phyloP scores from a whole-genome alignment of 2,797 vertebrate species.

The Chelonia mydas region DNA sequence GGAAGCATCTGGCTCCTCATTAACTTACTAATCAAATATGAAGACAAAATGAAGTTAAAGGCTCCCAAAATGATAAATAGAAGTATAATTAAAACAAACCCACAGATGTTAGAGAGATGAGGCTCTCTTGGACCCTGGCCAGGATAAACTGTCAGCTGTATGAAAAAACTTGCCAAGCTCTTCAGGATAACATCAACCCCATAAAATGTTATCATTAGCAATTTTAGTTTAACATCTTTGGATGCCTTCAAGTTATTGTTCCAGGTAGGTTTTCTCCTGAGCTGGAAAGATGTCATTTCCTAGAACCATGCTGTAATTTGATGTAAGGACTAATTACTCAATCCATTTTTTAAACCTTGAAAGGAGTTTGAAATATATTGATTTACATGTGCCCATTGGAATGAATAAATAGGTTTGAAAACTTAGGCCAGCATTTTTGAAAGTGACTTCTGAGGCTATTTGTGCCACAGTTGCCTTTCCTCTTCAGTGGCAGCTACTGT shows the following conservation, averaged over 20 bases:
- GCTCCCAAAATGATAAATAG: not conserved
- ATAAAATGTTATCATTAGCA: constrained; percentile 19
- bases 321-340: constrained; percentile 5
- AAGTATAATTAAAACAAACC: constrained; percentile 32
- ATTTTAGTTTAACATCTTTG: constrained; percentile 38
- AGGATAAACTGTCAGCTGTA: constrained; percentile 37
- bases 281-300: constrained; percentile 26
- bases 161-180: constrained; percentile 42
- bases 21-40: not conserved
- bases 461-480: not conserved
- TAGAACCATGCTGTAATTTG: not conserved
- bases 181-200: constrained; percentile 20
- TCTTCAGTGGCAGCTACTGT: not conserved
- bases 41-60: not conserved
- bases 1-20: constrained; percentile 21
- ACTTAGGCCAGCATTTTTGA: not conserved
- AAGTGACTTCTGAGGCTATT: not conserved
- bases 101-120: constrained; percentile 14
- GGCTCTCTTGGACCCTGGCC: constrained; percentile 36
- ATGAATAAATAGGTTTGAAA: not conserved
- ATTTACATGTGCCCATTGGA: not conserved
- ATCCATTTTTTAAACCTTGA: constrained; percentile 14
- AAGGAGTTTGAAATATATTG: not conserved
- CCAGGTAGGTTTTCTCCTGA: constrained; percentile 17
- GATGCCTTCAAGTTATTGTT: constrained; percentile 26